These are phyloP conservation scores for Eilema depressum DNA, from an alignment of 2,888 invertebrate species.

Conservation along the genomic window DNA sequence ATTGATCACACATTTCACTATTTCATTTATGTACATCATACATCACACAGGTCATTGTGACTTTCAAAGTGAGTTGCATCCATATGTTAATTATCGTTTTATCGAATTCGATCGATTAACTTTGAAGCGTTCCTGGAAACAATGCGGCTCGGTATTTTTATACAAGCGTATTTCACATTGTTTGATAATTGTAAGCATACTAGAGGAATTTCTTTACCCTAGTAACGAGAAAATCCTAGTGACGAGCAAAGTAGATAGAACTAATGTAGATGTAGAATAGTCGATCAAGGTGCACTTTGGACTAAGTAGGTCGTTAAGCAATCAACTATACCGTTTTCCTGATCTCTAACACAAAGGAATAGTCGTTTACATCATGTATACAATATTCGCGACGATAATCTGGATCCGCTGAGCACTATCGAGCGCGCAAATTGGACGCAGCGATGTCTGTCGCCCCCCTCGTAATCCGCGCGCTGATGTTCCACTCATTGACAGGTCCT, in stretches of 20 bases:
- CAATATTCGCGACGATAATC: background rate
- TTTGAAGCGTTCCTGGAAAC: background rate
- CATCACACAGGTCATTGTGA: too few species aligned
- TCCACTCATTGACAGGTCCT: slow-evolving; percentile 28
- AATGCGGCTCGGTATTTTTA: too few species aligned
- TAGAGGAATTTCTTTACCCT: background rate
- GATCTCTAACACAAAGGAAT: background rate
- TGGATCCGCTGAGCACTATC: background rate
- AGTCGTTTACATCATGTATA: background rate
- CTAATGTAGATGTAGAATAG: background rate
- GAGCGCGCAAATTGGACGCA: slow-evolving; percentile 45
- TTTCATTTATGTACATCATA: too few species aligned
- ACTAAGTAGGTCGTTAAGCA: background rate
- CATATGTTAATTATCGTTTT: background rate
- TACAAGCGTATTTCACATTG: too few species aligned
- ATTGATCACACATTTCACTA: too few species aligned
- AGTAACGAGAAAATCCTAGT: background rate
- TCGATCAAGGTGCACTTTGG: too few species aligned
- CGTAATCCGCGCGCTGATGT: slow-evolving; percentile 40
- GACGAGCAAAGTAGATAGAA: background rate
- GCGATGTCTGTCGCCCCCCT: slow-evolving; percentile 28
- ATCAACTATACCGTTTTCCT: background rate
- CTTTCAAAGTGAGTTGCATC: background rate
- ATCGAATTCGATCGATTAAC: background rate
- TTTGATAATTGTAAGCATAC: background rate